Conservation (phyloP, 2,888 invertebrate species). For the Globia sparganii region DNA sequence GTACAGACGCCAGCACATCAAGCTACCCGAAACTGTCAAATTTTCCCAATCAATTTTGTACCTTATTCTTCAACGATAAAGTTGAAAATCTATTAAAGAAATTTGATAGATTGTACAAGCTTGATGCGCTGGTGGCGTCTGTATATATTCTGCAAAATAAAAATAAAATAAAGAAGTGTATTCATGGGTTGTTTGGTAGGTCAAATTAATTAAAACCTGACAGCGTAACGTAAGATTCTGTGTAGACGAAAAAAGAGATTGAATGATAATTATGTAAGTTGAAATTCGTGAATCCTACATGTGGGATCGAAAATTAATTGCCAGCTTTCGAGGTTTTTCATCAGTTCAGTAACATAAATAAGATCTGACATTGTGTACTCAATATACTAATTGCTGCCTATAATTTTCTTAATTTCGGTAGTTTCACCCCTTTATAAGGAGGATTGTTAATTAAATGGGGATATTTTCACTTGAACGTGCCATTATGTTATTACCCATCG, state of each 20-base stretch:
- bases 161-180: neutral
- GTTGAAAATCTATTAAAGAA: no score
- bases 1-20: no score
- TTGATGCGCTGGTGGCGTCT: no score
- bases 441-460: slow-evolving; percentile 43
- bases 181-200: neutral
- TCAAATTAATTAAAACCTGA: neutral
- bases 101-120: no score
- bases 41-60: no score
- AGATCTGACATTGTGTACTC: slow-evolving; percentile 24
- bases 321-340: slow-evolving; percentile 17
- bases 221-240: no score
- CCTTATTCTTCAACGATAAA: no score
- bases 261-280: neutral
- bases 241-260: neutral
- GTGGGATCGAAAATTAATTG: slow-evolving; percentile 13
- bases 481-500: slow-evolving; percentile 57
- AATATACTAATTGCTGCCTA: slow-evolving; percentile 36
- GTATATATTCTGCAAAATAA: neutral
- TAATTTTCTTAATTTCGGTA: slow-evolving; percentile 41
- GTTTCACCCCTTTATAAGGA: slow-evolving; percentile 54
- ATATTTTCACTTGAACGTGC: slow-evolving; percentile 47
- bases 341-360: slow-evolving; percentile 20
- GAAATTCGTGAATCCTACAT: neutral
- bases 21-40: no score